Percentiles rank a stretch among this genome's conserved stretches.
Evolutionary conservation across 2,797 vertebrate genomes (phyloP).

Genomic region (Catharus ustulatus): DNA sequence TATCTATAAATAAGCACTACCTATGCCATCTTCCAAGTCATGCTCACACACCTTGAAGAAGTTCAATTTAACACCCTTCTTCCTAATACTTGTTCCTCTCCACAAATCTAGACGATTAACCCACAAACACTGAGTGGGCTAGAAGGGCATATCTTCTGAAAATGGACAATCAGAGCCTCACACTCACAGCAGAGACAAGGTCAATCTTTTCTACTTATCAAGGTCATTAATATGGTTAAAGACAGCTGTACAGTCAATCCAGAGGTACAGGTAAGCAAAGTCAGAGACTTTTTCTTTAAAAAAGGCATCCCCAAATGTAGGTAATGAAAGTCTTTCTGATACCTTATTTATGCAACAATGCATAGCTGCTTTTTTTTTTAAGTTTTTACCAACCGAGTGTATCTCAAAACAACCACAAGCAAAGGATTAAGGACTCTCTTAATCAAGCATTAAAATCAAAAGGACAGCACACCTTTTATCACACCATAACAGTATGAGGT

Average conservation of each 20-base stretch:
- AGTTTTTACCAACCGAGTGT: not conserved
- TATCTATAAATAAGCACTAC: not conserved
- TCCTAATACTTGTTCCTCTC: not conserved
- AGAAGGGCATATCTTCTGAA: not conserved
- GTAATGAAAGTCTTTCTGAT: not conserved
- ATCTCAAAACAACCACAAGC: not conserved
- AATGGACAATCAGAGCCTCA: not conserved
- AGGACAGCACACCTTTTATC: not conserved
- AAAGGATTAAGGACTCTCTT: not conserved
- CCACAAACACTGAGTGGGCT: not conserved
- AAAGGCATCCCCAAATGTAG: not conserved
- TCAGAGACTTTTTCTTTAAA: not conserved
- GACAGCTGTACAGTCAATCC: not conserved
- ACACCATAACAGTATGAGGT: not conserved
- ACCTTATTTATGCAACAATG: not conserved
- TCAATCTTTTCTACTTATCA: not conserved
- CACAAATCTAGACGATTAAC: not conserved
- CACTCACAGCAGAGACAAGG: accelerated
- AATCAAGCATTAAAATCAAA: not conserved
- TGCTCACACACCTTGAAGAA: not conserved
- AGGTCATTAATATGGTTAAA: not conserved
- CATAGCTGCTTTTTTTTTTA: not conserved
- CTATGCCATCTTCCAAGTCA: not conserved
- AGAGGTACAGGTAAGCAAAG: not conserved
- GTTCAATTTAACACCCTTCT: not conserved